phyloP scores from a whole-genome alignment of 1,140 invertebrate genomes.

The Sipha flava region DNA sequence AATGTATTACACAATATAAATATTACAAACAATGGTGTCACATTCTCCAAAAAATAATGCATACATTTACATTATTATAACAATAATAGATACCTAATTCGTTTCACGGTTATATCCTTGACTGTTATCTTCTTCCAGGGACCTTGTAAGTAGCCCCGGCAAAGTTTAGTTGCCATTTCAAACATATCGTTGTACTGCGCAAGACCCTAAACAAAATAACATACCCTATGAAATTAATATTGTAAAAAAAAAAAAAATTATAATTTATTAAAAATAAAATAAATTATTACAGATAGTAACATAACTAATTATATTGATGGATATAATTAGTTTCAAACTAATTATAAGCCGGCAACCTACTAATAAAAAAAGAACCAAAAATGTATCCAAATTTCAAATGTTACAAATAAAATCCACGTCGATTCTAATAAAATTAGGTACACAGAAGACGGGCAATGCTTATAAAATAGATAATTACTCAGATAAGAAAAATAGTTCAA shows the following conservation, averaged over 20 bases:
- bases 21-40: too few species aligned
- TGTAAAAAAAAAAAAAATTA: background rate
- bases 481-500: background rate
- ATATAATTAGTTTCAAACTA: too few species aligned
- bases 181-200: constrained; percentile 35
- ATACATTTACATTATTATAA: background rate
- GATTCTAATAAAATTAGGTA: too few species aligned
- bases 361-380: background rate
- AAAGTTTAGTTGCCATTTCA: constrained; percentile 67
- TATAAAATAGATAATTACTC: background rate
- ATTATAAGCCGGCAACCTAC: too few species aligned
- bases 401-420: background rate
- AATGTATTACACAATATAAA: too few species aligned
- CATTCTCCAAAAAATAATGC: too few species aligned
- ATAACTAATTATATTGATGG: background rate
- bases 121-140: constrained; percentile 53
- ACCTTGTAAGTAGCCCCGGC: constrained; percentile 75
- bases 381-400: background rate
- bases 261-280: background rate
- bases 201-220: background rate
- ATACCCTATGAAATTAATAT: background rate
- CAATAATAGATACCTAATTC: constrained; percentile 37
- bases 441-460: too few species aligned
- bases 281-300: background rate
- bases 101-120: constrained; percentile 38